Base-by-base conservation (phyloP, 2,113 vertebrate genomes). In the Lepisosteus osseus region DNA sequence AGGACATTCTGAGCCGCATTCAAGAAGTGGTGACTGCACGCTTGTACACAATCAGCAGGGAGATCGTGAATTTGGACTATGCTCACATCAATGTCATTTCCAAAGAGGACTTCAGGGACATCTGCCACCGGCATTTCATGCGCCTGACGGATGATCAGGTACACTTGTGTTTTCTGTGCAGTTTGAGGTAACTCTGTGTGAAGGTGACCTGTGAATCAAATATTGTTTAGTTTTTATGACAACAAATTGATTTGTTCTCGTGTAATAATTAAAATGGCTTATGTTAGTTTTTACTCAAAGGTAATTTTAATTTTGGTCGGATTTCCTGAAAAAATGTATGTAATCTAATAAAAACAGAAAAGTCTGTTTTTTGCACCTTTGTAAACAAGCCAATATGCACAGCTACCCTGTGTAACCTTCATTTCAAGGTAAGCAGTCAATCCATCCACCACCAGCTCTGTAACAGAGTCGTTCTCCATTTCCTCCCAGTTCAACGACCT, bases 61-160 rank as follows among this genome's bases (percentile, higher is more conserved):
- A 90, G 0, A 82, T 91, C 15, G 73, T 84, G 76, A 84, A 81
- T 59, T 78, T 76, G 0, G 85, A 89, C 78, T 84, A 78, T 7
- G 72, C 70, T 7, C 85, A 80, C 62, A 78, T 68, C 3, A 75
- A 63, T 6, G 73, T 70, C 0, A 54, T 81, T 54, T 84, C 87
- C 17, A 87, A 87, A 74, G 80, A 89, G 0, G 79, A 90, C 72
- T 91, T 93, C 77, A 82, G 86, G 69, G 71, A 74, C 62, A 29
- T 91, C 11, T 86, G 84, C 68, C 84, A 82, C 8, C 65, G 1
- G 14, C 74, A 86, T 1, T 77, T 92, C 70, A 84, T 86, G 73
- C 69, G 68, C 61, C 84, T 93, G 69, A 89, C 87, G 0, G 85
- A 91, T 5, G 78, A 91, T 15, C 89, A 93, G 80, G 92, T 91